phyloP scores from a whole-genome alignment of 2,113 vertebrate genomes.

The Verasper variegatus region DNA sequence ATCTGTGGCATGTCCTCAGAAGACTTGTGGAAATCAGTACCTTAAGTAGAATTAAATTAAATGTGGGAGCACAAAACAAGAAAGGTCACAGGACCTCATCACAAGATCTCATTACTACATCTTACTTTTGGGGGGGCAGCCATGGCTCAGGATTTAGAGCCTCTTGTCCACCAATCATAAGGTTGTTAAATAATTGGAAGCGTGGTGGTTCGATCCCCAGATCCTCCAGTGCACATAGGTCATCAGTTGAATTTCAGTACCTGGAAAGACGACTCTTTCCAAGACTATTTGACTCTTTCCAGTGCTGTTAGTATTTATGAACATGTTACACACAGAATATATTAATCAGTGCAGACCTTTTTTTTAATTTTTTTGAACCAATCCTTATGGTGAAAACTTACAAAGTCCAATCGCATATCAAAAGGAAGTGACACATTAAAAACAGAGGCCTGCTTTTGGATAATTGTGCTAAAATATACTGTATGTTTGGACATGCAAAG shows the following conservation, averaged over 20 bases:
- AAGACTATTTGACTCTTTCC: background rate
- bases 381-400: background rate
- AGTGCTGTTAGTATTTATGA: background rate
- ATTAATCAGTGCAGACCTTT: background rate
- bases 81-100: background rate
- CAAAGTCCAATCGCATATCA: background rate
- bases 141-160: background rate
- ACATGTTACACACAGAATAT: background rate
- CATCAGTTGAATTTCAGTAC: background rate
- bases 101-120: background rate
- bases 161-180: too few relatives aligned
- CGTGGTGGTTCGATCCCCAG: background rate
- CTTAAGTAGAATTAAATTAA: background rate
- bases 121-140: background rate
- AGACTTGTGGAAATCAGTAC: background rate
- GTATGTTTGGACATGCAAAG: background rate
- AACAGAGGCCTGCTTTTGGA: background rate
- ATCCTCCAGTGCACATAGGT: background rate
- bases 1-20: background rate
- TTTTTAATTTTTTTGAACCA: background rate
- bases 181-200: too few relatives aligned
- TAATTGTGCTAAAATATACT: background rate
- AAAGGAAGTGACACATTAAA: background rate
- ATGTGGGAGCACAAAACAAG: background rate
- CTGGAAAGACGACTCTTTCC: background rate